phyloP scores from a whole-genome alignment of 2,888 invertebrate species.

The Diabrotica balteata region DNA sequence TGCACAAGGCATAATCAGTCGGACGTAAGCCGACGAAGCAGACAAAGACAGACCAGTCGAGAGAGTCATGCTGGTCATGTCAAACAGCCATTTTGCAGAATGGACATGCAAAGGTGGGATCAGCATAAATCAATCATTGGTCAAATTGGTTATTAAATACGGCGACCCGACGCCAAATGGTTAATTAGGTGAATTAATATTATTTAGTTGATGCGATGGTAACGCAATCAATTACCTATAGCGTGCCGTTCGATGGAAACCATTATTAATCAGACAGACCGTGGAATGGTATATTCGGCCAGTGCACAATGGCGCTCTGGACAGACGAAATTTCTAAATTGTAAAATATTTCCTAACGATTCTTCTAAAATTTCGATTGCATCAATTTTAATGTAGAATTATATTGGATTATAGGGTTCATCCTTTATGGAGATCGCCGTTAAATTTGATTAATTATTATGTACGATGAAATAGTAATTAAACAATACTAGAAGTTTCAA shows the following conservation, averaged over 20 bases:
- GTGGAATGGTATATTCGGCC: neutral
- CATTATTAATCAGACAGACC: conserved; percentile 1
- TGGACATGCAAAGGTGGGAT: conserved; percentile 35
- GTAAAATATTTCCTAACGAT: conserved; percentile 6
- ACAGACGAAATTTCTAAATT: neutral
- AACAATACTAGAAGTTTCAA: too few relatives aligned
- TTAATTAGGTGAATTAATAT: conserved; percentile 48
- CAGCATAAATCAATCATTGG: conserved; percentile 44
- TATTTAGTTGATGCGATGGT: conserved; percentile 41
- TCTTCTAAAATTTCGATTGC: conserved; percentile 1
- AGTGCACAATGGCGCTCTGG: neutral
- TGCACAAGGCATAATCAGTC: conserved; percentile 19
- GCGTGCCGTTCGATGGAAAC: conserved; percentile 4
- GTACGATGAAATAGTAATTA: too few relatives aligned
- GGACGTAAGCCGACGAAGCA: conserved; percentile 17
- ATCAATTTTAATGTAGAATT: neutral
- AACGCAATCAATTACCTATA: conserved; percentile 42
- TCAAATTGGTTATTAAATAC: conserved; percentile 47
- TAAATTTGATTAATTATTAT: too few relatives aligned
- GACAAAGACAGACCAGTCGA: conserved; percentile 9
- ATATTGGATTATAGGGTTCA: neutral
- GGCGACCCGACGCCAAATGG: conserved; percentile 39
- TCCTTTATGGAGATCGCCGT: too few relatives aligned
- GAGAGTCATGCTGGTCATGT: conserved; percentile 31
- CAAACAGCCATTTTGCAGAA: conserved; percentile 32